phyloP scores from a whole-genome alignment of 92 coral and sea anemone species.

The Paramuricea clavata region DNA sequence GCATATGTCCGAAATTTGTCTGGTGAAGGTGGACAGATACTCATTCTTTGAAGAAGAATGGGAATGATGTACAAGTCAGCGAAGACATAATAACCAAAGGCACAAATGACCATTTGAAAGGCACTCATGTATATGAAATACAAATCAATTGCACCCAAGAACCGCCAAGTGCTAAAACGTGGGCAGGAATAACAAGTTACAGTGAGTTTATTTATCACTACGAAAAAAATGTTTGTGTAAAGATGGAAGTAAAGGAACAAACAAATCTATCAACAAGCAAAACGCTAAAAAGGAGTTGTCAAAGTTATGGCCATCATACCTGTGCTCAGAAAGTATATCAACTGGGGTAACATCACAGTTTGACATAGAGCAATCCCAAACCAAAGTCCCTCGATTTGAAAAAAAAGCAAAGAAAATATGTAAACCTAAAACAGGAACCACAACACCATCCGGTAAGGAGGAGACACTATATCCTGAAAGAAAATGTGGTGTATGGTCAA shows the following conservation, averaged over 20 bases:
- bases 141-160: slow-evolving; percentile 25
- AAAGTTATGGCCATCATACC: slow-evolving; percentile 33
- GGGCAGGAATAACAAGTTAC: slow-evolving; percentile 21
- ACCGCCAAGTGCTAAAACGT: slow-evolving; percentile 31
- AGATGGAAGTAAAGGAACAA: slow-evolving; percentile 24
- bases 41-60: slow-evolving; percentile 40
- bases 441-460: neutral
- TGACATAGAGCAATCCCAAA: neutral
- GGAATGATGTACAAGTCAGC: slow-evolving; percentile 40
- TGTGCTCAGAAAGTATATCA: neutral
- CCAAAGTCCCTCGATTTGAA: neutral
- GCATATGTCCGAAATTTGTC: neutral
- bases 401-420: neutral
- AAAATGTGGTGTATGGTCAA: neutral
- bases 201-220: slow-evolving; percentile 14
- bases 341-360: neutral
- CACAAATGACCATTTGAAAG: slow-evolving; percentile 55
- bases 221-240: neutral
- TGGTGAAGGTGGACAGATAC: neutral
- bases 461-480: neutral
- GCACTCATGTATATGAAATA: slow-evolving; percentile 46
- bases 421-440: neutral
- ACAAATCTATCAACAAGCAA: neutral
- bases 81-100: slow-evolving; percentile 36
- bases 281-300: neutral